Evolutionary conservation across 2,797 vertebrate genomes (phyloP), one percentile per base, ranked within the genome.

Genomic region (Serranus cabrilla): DNA sequence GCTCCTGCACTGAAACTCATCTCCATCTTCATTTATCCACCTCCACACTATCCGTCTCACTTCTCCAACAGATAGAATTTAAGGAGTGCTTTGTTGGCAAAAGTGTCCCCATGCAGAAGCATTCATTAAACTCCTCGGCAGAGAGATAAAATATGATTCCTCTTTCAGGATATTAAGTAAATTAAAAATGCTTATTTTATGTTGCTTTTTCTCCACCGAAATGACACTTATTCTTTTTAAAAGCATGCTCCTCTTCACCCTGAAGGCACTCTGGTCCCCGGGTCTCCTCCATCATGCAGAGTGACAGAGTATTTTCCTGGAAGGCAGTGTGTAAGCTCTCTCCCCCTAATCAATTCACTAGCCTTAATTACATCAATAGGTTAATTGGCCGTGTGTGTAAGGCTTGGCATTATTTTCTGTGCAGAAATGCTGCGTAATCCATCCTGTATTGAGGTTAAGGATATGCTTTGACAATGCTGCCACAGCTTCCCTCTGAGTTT

Each of bases 281-380:
- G 7, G 45, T 66, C 59, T 68, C 74, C 80, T 90, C 74, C 76
- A 84, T 90, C 88, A 82, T 59, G 49, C 8, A 0, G 17, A 74
- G 80, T 85, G 89, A 85, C 90, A 78, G 76, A 82, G 82, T 72
- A 40, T 89, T 85, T 90, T 88, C 86, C 85, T 91, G 89, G 90
- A 91, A 89, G 90, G 72, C 76, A 37, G 76, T 69, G 82, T 86
- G 72, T 81, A 86, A 84, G 79, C 85, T 78, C 77, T 81, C 77
- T 66, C 52, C 31, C 13, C 56, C 14, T 57, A 85, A 93, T 93
- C 91, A 92, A 92, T 92, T 89, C 87, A 83, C 78, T 78, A 78
- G 78, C 73, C 83, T 93, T 94, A 93, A 94, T 94, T 92, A 93
- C 83, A 93, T 94, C 92, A 83, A 94, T 94, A 93, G 89, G 90